These are phyloP conservation scores for Motacilla alba DNA, from an alignment of 2,113 vertebrate genomes.

Conservation along the genomic window DNA sequence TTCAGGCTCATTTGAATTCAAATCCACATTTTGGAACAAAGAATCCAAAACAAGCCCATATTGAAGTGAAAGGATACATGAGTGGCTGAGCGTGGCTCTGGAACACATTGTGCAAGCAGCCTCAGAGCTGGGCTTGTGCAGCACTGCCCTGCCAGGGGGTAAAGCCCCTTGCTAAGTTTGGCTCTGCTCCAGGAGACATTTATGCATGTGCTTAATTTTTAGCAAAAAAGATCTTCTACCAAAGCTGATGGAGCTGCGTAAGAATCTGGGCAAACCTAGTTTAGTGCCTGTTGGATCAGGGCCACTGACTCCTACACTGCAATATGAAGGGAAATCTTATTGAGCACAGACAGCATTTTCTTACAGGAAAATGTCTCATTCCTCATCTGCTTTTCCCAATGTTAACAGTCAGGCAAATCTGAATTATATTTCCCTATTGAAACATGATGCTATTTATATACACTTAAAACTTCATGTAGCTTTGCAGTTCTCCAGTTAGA, in stretches of 20 bases:
- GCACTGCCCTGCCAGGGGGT: neutral
- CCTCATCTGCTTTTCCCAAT: neutral
- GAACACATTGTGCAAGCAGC: neutral
- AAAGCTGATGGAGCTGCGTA: neutral
- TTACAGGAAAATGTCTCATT: neutral
- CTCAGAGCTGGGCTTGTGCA: neutral
- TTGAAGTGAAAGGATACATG: neutral
- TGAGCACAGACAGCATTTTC: neutral
- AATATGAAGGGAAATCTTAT: neutral
- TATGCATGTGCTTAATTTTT: neutral
- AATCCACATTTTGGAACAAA: slow-evolving; percentile 50
- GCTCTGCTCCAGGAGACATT: slow-evolving; percentile 14
- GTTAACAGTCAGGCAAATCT: neutral
- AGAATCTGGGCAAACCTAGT: neutral
- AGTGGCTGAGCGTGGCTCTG: neutral
- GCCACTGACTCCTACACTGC: neutral
- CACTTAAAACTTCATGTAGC: neutral
- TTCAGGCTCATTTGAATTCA: slow-evolving; percentile 42
- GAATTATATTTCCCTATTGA: neutral
- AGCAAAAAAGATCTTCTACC: neutral
- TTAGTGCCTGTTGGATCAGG: neutral
- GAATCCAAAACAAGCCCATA: neutral
- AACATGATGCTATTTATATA: neutral
- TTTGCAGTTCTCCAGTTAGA: neutral
- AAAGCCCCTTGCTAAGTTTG: slow-evolving; percentile 9